Evolutionary conservation across 2,797 vertebrate species (phyloP), one percentile per base, ranked within the genome.

Genomic region (Onychomys arenicola): DNA sequence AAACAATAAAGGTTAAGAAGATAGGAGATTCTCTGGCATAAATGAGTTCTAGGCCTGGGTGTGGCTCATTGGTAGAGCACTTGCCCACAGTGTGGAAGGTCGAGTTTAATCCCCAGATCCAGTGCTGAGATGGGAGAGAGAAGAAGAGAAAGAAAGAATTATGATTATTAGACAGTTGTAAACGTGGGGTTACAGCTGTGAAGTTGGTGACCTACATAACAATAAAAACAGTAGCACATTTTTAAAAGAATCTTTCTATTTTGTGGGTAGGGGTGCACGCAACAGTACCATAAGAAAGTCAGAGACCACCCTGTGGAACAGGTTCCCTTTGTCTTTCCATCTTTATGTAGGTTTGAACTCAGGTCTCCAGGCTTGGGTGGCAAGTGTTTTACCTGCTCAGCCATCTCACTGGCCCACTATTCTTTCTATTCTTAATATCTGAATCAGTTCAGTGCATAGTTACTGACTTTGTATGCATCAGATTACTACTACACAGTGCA

Each of bases 101-200:
- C 11, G 27, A 2, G 21, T 37, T 77, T n/a, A 4, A 90, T 37
- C 25, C 25, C 5, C 29, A 78, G 55, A 29, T 29, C 37, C 6
- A 16, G 40, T 10, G 37, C 34, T 4, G 86, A 75, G 69, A 23
- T 57, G 25, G 34, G 27, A 9, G 25, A 37, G 8, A 34, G 78
- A 32, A 9, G 29, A 57, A 34, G 11, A 34, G 29, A 40, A 16
- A 13, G 6, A 61, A 13, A 46, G 21, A 19, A 55, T 55, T 67
- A 90, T 65, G 69, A 88, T 37, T 29, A 61, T 4, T 75, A 89
- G 88, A 77, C 13, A 81, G 73, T 34, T 92, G 3, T 82, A 55
- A 73, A 85, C 71, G 80, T 40, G 8, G 59, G 67, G 88, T 49
- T 49, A 17, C 57, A 92, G 96, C 57, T 75, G 61, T 85, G 94